Percentiles rank a stretch among this genome's conserved stretches.
These are phyloP conservation scores for Terebella lapidaria DNA, from an alignment of 2,888 invertebrate genomes.

Conservation along the genomic window DNA sequence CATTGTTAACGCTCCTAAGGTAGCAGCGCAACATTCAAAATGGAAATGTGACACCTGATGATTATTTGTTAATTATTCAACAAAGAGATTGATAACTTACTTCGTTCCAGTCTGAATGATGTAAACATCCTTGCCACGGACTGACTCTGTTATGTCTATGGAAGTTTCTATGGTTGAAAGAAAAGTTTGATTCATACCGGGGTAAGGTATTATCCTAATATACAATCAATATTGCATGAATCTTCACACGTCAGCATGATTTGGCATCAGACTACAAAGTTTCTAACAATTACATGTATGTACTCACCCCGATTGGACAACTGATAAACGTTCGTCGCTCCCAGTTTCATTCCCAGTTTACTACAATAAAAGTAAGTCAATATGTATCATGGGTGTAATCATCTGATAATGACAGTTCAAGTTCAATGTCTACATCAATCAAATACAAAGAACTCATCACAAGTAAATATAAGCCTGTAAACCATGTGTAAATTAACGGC, in stretches of 20 bases:
- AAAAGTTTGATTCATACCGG: no score
- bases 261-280: no score
- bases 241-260: no score
- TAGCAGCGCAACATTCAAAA: background rate
- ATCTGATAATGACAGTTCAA: no score
- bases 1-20: slow-evolving; percentile 92
- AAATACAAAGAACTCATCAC: no score
- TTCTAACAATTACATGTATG: background rate
- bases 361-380: slow-evolving; percentile 1
- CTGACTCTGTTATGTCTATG: slow-evolving; percentile 88
- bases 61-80: background rate
- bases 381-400: background rate
- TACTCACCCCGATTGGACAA: slow-evolving; percentile 8
- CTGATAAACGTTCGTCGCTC: slow-evolving; percentile 3
- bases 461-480: no score
- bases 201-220: no score
- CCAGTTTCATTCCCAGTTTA: slow-evolving; percentile 8
- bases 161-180: slow-evolving; percentile 8
- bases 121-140: slow-evolving; percentile 93
- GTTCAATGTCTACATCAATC: no score
- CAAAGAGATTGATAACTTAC: slow-evolving; percentile 1
- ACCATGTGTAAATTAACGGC: no score
- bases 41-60: background rate
- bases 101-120: slow-evolving; percentile 80
- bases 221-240: no score